Evolutionary conservation across 2,797 vertebrate species (phyloP).

Genomic region (Vireo griseus): DNA sequence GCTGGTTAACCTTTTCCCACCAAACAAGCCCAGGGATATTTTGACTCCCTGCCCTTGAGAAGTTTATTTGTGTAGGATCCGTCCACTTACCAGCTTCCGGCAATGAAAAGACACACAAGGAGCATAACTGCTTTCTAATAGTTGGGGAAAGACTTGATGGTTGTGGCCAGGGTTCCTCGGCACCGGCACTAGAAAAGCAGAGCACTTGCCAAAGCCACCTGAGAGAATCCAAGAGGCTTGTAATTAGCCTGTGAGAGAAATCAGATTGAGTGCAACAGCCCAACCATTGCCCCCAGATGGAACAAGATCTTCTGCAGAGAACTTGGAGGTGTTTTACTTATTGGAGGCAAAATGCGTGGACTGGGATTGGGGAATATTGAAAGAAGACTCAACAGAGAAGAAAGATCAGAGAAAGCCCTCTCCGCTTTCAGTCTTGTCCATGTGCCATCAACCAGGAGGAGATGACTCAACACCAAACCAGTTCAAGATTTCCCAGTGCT

Average conservation of each 20-base stretch:
- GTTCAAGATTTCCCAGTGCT: background rate
- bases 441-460: background rate
- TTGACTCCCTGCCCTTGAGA: constrained; percentile 17
- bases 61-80: constrained; percentile 34
- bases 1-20: constrained; percentile 42
- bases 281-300: background rate
- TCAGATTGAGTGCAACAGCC: background rate
- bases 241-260: background rate
- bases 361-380: background rate
- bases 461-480: background rate
- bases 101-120: background rate
- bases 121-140: background rate
- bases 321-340: background rate
- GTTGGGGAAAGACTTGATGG: background rate
- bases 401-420: background rate
- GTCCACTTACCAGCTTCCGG: background rate
- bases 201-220: constrained; percentile 32
- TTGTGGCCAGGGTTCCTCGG: background rate
- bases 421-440: background rate
- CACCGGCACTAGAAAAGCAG: background rate
- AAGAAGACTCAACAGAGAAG: background rate
- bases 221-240: background rate
- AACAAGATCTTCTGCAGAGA: background rate
- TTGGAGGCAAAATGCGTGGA: rapidly evolving
- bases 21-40: constrained; percentile 24